phyloP scores from a whole-genome alignment of 1,140 invertebrate species.

The Drosophila funebris region DNA sequence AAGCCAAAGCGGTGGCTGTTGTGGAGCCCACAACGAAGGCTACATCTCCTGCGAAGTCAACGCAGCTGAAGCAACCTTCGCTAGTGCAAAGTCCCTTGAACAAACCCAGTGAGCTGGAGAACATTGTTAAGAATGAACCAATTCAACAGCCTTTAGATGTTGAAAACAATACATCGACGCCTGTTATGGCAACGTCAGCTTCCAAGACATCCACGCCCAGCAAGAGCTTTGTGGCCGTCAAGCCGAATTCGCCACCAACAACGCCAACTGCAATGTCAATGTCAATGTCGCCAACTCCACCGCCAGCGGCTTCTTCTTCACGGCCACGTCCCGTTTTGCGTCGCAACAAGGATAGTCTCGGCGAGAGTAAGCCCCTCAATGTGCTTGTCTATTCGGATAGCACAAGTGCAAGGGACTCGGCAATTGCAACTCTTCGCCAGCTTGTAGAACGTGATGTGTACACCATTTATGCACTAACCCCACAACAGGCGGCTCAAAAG shows the following conservation, averaged over 20 bases:
- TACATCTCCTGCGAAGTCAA: slow-evolving; percentile 47
- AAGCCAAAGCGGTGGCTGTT: slow-evolving; percentile 57
- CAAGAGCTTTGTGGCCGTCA: slow-evolving; percentile 52
- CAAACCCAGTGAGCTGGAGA: slow-evolving; percentile 54
- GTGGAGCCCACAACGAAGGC: slow-evolving; percentile 59
- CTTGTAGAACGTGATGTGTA: slow-evolving; percentile 91
- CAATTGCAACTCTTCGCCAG: slow-evolving; percentile 87
- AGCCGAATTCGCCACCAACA: slow-evolving; percentile 28
- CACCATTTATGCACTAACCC: slow-evolving; percentile 89
- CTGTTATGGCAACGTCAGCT: not conserved
- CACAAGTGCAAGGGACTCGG: slow-evolving; percentile 88
- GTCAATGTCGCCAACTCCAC: not conserved
- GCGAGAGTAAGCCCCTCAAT: slow-evolving; percentile 89
- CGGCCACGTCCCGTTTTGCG: slow-evolving; percentile 54
- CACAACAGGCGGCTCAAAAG: slow-evolving; percentile 86
- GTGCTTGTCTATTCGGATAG: slow-evolving; percentile 93
- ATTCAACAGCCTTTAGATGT: not conserved
- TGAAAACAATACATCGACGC: not conserved
- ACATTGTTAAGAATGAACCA: slow-evolving; percentile 36
- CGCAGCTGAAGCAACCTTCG: not conserved
- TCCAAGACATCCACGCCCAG: slow-evolving; percentile 18
- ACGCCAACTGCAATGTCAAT: not conserved
- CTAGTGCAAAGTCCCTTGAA: not conserved
- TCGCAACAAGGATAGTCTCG: slow-evolving; percentile 62
- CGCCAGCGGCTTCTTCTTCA: slow-evolving; percentile 2